A percentile compares a stretch with the other conserved stretches of the same genome.
Conservation (phyloP, 2,888 invertebrate genomes). For the Cyclophora punctaria region DNA sequence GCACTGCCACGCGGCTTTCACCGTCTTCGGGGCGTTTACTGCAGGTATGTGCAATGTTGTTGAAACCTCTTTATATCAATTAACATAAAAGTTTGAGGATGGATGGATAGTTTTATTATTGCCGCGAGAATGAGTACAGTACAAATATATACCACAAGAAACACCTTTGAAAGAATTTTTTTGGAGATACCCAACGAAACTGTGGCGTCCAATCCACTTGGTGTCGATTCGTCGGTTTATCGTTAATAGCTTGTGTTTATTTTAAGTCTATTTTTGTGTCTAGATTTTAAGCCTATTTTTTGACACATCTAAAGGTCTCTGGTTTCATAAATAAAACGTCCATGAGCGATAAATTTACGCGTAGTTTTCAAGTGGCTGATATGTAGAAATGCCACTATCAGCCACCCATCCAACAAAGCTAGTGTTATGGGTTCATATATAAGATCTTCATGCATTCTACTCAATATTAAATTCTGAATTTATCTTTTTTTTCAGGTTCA, state of each 20-base stretch:
- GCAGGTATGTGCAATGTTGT: constrained; percentile 40
- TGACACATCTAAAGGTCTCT: neutral
- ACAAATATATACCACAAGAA: no score
- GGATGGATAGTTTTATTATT: neutral
- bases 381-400: neutral
- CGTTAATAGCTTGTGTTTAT: no score
- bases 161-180: no score
- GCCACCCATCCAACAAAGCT: neutral
- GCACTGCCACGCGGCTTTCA: constrained; percentile 76
- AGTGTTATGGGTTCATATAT: no score
- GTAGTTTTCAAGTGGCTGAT: neutral
- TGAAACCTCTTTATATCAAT: neutral
- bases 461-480: neutral
- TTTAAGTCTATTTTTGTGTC: neutral
- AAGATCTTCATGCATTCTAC: neutral
- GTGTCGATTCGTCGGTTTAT: no score
- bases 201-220: no score
- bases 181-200: no score
- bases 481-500: constrained; percentile 45
- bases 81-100: neutral
- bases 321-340: neutral
- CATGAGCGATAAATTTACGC: neutral
- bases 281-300: no score
- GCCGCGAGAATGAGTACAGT: neutral
- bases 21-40: constrained; percentile 68